phyloP scores from a whole-genome alignment of 2,113 vertebrate genomes.

The Tilapia sparmanii region DNA sequence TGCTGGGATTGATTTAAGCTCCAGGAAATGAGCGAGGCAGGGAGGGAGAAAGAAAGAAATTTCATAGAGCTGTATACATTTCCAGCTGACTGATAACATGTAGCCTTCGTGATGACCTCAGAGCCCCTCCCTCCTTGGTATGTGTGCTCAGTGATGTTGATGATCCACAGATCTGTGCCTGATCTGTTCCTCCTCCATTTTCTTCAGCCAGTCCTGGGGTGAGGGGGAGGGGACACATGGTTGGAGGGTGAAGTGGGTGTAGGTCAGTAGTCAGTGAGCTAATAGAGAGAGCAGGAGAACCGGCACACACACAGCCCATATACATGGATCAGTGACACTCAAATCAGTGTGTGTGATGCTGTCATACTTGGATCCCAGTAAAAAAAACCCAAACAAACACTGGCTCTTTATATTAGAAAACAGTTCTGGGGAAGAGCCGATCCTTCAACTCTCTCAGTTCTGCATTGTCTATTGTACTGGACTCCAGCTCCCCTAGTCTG shows the following conservation, averaged over 20 bases:
- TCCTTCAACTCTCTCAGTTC: neutral
- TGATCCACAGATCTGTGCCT: conserved; percentile 61
- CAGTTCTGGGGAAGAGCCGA: neutral
- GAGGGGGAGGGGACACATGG: conserved; percentile 9
- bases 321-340: neutral
- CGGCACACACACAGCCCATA: neutral
- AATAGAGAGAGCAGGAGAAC: conserved; percentile 39
- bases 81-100: conserved; percentile 16
- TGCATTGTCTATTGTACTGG: neutral
- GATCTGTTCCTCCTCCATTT: conserved; percentile 37
- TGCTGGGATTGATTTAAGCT: neutral
- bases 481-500: neutral
- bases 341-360: neutral
- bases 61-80: neutral
- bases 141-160: conserved; percentile 54
- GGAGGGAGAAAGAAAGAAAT: neutral
- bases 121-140: conserved; percentile 32
- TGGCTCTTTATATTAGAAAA: neutral
- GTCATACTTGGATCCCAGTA: neutral
- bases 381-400: neutral
- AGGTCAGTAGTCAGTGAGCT: conserved; percentile 51
- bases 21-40: neutral
- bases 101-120: conserved; percentile 38
- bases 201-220: conserved; percentile 1
- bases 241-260: neutral